Percentiles rank a stretch among this genome's conserved stretches.
Conservation (phyloP, 2,888 invertebrate species). For the Suillia variegata region DNA sequence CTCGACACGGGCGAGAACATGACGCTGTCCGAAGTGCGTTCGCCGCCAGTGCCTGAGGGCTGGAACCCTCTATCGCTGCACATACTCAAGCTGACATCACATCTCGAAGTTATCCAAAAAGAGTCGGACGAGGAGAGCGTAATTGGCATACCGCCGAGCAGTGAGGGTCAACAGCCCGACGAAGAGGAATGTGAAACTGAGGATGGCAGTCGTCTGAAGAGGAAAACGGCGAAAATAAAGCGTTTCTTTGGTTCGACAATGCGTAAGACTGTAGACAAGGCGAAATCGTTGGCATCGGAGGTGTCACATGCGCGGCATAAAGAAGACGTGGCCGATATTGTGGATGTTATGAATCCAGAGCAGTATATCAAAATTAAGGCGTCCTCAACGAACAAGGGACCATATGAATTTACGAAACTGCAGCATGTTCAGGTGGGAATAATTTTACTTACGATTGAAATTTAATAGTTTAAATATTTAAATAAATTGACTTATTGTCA, state of each 20-base stretch:
- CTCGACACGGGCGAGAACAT: slow-evolving; percentile 86
- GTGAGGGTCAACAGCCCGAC: slow-evolving; percentile 56
- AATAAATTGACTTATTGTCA: no score
- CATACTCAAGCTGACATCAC: slow-evolving; percentile 88
- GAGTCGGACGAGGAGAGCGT: slow-evolving; percentile 80
- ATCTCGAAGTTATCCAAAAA: slow-evolving; percentile 78
- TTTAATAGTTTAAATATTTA: slow-evolving; percentile 1
- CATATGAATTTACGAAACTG: slow-evolving; percentile 92
- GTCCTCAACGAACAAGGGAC: slow-evolving; percentile 94
- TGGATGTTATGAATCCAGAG: slow-evolving; percentile 79
- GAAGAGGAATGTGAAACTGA: slow-evolving; percentile 62
- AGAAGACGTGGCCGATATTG: slow-evolving; percentile 83
- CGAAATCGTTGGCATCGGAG: slow-evolving; percentile 86
- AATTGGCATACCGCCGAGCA: slow-evolving; percentile 64
- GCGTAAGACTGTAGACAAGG: slow-evolving; percentile 88
- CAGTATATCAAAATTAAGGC: slow-evolving; percentile 89
- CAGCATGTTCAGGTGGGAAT: slow-evolving; percentile 79
- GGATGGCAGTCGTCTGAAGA: slow-evolving; percentile 60
- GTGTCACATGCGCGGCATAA: slow-evolving; percentile 86
- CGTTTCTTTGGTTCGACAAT: slow-evolving; percentile 87
- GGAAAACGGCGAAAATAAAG: slow-evolving; percentile 69
- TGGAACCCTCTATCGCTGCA: slow-evolving; percentile 94
- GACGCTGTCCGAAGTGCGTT: slow-evolving; percentile 84
- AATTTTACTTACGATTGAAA: no score
- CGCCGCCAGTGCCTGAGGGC: slow-evolving; percentile 71